Evolutionary conservation across 2,888 invertebrate species (phyloP), one percentile per base, ranked within the genome.

Genomic region (Eristalis tenax): DNA sequence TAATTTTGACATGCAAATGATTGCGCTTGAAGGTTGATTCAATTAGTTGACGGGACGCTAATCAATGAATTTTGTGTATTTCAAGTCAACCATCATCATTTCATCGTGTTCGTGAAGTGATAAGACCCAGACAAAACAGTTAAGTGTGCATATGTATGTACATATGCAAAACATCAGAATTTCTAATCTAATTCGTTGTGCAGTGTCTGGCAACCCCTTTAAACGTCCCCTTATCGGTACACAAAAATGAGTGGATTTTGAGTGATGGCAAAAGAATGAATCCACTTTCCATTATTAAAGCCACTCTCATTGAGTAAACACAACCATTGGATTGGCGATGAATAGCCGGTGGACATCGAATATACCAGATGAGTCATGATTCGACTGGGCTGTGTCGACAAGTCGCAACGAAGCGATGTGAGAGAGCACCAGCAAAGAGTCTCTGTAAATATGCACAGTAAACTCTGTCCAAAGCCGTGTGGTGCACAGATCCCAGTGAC

Each of bases 281-380:
- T 79, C 83, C 81, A 89, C 89, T 11, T 90, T 63, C 5, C 23
- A 1, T 68, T 88, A 88, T 88, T 84, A 82, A 88, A 88, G 77
- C 81, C 81, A 81, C 85, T 88, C 77, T 84, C 88, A 81, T 84
- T 85, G 81, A 78, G 70, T 69, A 85, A 83, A 79, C 81, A 65
- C n/a, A n/a, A 66, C 69, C 68, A 38, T 26, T 32, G 56, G 40
- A 59, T 65, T 63, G 65, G 56, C 40, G 26, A 11, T 57, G 78
- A 71, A 70, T 59, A 64, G 18, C 80, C 32, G 40, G 50, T 28
- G 82, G 59, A 88, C 89, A 90, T 89, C 90, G 90, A 88, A 83
- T 88, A 90, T 89, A 89, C 89, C 84, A 86, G 86, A 78, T 86
- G 82, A 82, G 40, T 75, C 74, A 38, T 2, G 18, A 18, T 50